Percentiles rank a stretch among this genome's conserved stretches.
Conservation (phyloP, 2,113 vertebrate genomes). For the Ciconia boyciana region DNA sequence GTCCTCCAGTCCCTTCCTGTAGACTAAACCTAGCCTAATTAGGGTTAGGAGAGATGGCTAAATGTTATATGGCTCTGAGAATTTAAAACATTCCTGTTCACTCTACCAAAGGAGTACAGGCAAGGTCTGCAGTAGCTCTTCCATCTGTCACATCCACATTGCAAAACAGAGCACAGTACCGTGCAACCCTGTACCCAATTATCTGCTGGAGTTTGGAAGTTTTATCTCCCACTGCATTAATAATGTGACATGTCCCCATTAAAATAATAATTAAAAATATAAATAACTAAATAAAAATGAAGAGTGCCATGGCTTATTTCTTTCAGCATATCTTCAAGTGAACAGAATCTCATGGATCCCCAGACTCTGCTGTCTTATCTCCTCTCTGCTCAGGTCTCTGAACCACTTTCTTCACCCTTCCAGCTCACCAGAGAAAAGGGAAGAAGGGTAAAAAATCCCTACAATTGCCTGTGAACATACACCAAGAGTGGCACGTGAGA, state of each 20-base stretch:
- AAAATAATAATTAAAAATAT: neutral
- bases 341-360: neutral
- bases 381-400: neutral
- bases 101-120: neutral
- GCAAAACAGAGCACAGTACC: neutral
- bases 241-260: neutral
- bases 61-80: neutral
- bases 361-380: neutral
- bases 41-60: neutral
- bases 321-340: neutral
- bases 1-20: neutral
- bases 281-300: neutral
- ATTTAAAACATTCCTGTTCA: neutral
- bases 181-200: neutral
- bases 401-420: neutral
- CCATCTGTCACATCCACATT: neutral
- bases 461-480: neutral
- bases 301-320: neutral
- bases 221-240: neutral
- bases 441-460: neutral
- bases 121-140: neutral
- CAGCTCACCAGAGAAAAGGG: neutral
- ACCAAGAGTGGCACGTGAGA: rapidly evolving
- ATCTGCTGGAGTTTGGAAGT: neutral
- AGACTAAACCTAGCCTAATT: neutral